Evolutionary conservation across 1,140 invertebrate genomes (phyloP).

Genomic region (Drosophila novamexicana): DNA sequence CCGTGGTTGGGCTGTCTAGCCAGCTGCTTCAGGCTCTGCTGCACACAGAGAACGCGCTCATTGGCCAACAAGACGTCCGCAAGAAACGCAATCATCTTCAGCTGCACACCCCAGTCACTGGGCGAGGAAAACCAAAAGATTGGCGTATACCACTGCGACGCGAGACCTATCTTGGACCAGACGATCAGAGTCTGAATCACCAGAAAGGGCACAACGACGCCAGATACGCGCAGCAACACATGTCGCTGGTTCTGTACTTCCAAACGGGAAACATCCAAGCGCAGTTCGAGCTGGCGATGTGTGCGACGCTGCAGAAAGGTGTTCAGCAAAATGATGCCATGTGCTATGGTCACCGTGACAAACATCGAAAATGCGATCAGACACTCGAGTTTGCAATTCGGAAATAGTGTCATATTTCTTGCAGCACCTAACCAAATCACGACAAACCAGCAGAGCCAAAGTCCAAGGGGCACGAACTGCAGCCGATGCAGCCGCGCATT

Average conservation of each 20-base stretch:
- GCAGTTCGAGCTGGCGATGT: background rate
- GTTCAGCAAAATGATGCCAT: slow-evolving; percentile 41
- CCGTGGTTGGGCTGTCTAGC: slow-evolving; percentile 23
- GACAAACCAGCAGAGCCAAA: slow-evolving; percentile 51
- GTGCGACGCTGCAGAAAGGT: slow-evolving; percentile 33
- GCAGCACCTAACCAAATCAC: slow-evolving; percentile 2
- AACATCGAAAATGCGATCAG: slow-evolving; percentile 32
- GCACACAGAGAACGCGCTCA: slow-evolving; percentile 9
- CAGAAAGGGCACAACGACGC: slow-evolving; percentile 20
- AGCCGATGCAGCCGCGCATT: slow-evolving; percentile 1
- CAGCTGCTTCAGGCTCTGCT: slow-evolving; percentile 23
- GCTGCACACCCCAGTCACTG: slow-evolving; percentile 50
- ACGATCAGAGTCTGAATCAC: slow-evolving; percentile 7
- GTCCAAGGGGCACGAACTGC: slow-evolving; percentile 21
- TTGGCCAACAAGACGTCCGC: slow-evolving; percentile 52
- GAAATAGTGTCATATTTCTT: background rate
- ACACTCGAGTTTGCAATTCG: slow-evolving; percentile 52
- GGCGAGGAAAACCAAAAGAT: slow-evolving; percentile 34
- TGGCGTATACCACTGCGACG: background rate
- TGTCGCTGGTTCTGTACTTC: slow-evolving; percentile 1
- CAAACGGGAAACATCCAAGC: background rate
- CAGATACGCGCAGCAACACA: slow-evolving; percentile 1
- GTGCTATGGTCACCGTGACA: slow-evolving; percentile 23
- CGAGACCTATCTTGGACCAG: background rate
- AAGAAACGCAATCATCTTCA: slow-evolving; percentile 57